A percentile compares a stretch with the other conserved stretches of the same genome.
Evolutionary conservation across 2,888 invertebrate species (phyloP).

Genomic region (Eilema sororculum): DNA sequence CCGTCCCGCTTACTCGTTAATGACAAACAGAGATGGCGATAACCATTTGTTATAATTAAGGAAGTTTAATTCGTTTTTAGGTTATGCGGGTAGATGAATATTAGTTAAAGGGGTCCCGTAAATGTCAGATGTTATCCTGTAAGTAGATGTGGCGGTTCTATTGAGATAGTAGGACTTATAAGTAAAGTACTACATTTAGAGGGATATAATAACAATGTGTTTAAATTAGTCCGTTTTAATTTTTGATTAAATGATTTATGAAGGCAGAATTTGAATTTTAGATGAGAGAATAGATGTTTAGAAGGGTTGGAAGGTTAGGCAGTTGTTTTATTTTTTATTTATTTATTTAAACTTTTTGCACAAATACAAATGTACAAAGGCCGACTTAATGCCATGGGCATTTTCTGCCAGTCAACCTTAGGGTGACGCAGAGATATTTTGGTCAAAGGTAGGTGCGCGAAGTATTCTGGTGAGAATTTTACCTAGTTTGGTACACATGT

Average conservation of each 20-base stretch:
- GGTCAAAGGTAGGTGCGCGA: too few relatives aligned
- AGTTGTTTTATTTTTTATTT: too few relatives aligned
- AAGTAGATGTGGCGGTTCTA: conserved; percentile 9
- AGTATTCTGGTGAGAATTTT: too few relatives aligned
- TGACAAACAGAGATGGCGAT: conserved; percentile 29
- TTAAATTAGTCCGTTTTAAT: conserved; percentile 2
- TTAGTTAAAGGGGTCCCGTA: conserved; percentile 29
- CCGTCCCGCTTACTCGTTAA: conserved; percentile 28
- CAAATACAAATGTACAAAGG: too few relatives aligned
- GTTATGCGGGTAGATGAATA: conserved; percentile 49
- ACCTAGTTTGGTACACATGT: too few relatives aligned
- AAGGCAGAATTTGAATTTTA: not conserved
- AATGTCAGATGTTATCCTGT: conserved; percentile 6
- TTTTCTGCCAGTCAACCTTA: too few relatives aligned
- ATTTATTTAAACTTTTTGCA: too few relatives aligned
- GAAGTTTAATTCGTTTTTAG: conserved; percentile 49
- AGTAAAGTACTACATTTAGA: not conserved
- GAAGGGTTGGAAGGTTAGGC: not conserved
- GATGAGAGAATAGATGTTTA: not conserved
- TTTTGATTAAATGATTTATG: not conserved
- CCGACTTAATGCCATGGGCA: too few relatives aligned
- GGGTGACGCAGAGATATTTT: too few relatives aligned
- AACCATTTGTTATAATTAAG: conserved; percentile 52
- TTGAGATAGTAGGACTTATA: conserved; percentile 11
- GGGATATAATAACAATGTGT: conserved; percentile 5